Conservation (phyloP, 1,140 invertebrate genomes). For the Achatina immaculata region DNA sequence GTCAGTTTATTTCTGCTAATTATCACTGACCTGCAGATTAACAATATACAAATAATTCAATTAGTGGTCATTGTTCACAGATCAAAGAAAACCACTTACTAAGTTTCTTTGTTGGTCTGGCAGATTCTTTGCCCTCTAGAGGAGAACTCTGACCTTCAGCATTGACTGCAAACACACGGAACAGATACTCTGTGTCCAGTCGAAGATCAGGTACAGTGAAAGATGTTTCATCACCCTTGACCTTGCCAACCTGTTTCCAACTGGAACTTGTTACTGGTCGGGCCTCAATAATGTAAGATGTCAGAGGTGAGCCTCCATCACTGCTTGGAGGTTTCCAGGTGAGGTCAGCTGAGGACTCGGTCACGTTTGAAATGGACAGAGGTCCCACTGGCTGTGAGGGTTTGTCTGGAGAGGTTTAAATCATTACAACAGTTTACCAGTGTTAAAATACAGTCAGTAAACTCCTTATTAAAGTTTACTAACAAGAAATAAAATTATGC, state of each 20-base stretch:
- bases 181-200: constrained; percentile 90
- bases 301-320: constrained; percentile 95
- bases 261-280: constrained; percentile 83
- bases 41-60: too few species aligned
- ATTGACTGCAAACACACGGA: constrained; percentile 94
- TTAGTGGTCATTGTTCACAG: too few species aligned
- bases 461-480: too few species aligned
- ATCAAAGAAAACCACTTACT: constrained; percentile 75
- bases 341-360: constrained; percentile 90
- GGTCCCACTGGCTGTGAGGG: constrained; percentile 73
- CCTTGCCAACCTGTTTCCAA: constrained; percentile 75
- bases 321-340: constrained; percentile 94
- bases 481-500: too few species aligned
- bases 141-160: constrained; percentile 93
- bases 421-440: not conserved
- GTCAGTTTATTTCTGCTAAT: too few species aligned
- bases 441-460: too few species aligned
- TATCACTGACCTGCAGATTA: too few species aligned
- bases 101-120: constrained; percentile 94
- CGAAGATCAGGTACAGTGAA: constrained; percentile 84
- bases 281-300: constrained; percentile 92
- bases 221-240: constrained; percentile 80
- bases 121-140: constrained; percentile 88
- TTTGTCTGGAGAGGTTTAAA: constrained; percentile 48
- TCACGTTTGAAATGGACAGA: constrained; percentile 94